Evolutionary conservation across 2,797 vertebrate species (phyloP), one percentile per base, ranked within the genome.

Genomic region (Schizopygopsis malacanthus): DNA sequence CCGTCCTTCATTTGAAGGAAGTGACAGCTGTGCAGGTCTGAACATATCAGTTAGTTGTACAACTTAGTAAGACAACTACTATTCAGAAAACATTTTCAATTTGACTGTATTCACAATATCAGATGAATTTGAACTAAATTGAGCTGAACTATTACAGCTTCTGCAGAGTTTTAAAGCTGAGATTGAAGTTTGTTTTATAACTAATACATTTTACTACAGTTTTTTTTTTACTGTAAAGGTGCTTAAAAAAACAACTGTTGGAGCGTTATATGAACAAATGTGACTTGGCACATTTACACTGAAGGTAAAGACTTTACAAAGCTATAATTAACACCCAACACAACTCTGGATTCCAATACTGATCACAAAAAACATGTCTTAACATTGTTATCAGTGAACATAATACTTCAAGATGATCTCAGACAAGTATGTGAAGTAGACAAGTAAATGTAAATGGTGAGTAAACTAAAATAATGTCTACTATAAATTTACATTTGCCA

Each of bases 1-100:
- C 96, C 96, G 86, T 99, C 98, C 95, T 98, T 99, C 98, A 99
- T 98, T 94, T 95, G 95, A 39, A 84, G 28, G 41, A 52, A 54
- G 47, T 33, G n/a, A 61, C 67, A 50, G 39, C 33, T 7, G 28
- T 9, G 59, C 22, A 43, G 37, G 50, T 79, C 43, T 67, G n/a
- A 65, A 47, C n/a, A 47, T 12, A 33, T n/a, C 22, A 43, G 13
- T 25, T 25, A 61, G 54, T 41, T 18, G 1, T 28, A 28, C n/a
- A n/a, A n/a, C n/a, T n/a, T n/a, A n/a, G n/a, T n/a, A 28, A 41
- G 33, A 56, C 6, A 22, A 12, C 1, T 47, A 18, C 25, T 4
- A 9, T 22, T 10, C 3, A 59, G 37, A 41, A 15, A 59, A n/a
- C 9, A 56, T 75, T 0, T 18, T 54, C 4, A 50, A 5, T 33